phyloP scores from a whole-genome alignment of 2,113 vertebrate genomes.

The Plectropomus leopardus region DNA sequence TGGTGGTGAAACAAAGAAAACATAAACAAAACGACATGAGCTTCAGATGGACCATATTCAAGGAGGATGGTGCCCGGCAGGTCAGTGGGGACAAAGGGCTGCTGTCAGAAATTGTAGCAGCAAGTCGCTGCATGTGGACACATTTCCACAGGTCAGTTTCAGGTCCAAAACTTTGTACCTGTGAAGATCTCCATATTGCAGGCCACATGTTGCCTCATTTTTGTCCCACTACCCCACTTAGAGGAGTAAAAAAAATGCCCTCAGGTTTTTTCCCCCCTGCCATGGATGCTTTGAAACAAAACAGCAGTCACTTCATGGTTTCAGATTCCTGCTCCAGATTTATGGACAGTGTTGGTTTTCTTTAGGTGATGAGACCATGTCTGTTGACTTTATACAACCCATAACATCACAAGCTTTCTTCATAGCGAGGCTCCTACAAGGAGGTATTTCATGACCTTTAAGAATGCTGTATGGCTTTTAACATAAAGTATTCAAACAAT shows the following conservation, averaged over 20 bases:
- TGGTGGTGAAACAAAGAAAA: too few species aligned
- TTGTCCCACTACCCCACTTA: slow-evolving; percentile 3
- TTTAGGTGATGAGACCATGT: slow-evolving; percentile 5
- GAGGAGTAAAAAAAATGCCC: neutral
- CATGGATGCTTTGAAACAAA: slow-evolving; percentile 9
- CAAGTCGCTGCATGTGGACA: too few species aligned
- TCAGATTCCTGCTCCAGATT: slow-evolving; percentile 37
- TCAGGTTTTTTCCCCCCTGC: neutral
- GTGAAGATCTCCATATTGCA: neutral
- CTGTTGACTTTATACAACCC: slow-evolving; percentile 12
- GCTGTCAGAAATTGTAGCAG: too few species aligned
- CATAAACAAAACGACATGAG: too few species aligned
- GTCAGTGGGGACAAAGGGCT: too few species aligned
- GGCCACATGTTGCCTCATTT: neutral
- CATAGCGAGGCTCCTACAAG: neutral
- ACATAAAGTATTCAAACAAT: slow-evolving; percentile 24
- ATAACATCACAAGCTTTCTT: slow-evolving; percentile 6
- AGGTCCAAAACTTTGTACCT: neutral
- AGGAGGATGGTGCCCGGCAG: too few species aligned
- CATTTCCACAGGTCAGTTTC: neutral
- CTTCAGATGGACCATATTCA: too few species aligned
- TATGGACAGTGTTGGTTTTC: neutral
- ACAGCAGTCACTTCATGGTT: neutral
- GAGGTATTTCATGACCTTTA: slow-evolving; percentile 43
- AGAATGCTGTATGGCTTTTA: slow-evolving; percentile 28